These are phyloP conservation scores for Brachyptera risi DNA, from an alignment of 2,888 invertebrate genomes.

Conservation along the genomic window DNA sequence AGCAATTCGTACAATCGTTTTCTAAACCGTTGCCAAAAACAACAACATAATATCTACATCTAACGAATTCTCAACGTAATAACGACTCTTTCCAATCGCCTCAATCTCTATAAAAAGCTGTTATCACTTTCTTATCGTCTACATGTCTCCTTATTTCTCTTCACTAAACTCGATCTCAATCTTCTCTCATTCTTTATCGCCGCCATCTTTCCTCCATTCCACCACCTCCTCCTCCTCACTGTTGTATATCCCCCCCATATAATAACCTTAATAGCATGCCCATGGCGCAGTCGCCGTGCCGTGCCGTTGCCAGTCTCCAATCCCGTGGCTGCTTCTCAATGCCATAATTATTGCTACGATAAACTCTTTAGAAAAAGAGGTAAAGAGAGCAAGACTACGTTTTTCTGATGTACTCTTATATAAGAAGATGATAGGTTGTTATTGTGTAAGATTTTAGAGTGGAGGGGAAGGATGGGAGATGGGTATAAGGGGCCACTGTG, in stretches of 20 bases:
- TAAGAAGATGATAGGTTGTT: neutral
- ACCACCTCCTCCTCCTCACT: conserved; percentile 17
- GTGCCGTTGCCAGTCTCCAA: conserved; percentile 54
- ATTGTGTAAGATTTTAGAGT: neutral
- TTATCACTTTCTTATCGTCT: neutral
- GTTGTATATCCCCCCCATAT: conserved; percentile 5
- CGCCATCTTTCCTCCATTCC: conserved; percentile 20
- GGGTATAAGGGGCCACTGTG: neutral
- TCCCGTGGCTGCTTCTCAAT: conserved; percentile 1
- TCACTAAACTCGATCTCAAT: conserved; percentile 1
- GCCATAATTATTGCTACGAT: conserved; percentile 14
- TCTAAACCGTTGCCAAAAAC: too few species aligned
- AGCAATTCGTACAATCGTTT: neutral
- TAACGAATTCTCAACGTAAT: too few species aligned
- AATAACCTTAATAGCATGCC: conserved; percentile 25
- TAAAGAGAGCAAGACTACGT: conserved; percentile 27
- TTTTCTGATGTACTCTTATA: conserved; percentile 27
- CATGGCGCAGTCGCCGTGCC: conserved; percentile 55
- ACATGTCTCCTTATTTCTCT: conserved; percentile 3
- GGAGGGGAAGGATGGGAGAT: neutral
- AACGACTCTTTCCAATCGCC: neutral
- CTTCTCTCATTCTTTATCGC: conserved; percentile 23
- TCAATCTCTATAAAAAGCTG: too few species aligned
- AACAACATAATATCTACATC: too few species aligned
- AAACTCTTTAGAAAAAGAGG: conserved; percentile 2